Percentiles rank a stretch among this genome's conserved stretches.
Conservation (phyloP, 2,797 vertebrate genomes). For the Anas capensis region DNA sequence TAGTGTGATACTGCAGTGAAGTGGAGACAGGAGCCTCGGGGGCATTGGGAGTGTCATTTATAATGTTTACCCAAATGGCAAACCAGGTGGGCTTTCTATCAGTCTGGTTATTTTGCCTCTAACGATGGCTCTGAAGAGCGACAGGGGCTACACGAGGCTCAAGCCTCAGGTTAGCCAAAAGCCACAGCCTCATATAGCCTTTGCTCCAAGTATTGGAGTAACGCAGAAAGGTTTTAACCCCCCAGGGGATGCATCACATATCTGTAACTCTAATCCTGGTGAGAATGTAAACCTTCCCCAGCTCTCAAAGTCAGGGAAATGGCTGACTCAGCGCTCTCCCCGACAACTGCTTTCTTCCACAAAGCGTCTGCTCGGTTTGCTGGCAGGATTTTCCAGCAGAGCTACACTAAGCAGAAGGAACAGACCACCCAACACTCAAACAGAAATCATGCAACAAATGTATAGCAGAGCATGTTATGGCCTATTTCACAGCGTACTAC, state of each 20-base stretch:
- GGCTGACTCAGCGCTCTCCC: not conserved
- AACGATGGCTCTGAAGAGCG: slow-evolving; percentile 5
- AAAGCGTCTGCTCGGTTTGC: not conserved
- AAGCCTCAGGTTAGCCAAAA: not conserved
- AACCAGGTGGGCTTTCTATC: not conserved
- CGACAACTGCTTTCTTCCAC: not conserved
- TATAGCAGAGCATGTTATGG: not conserved
- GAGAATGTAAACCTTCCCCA: slow-evolving; percentile 5
- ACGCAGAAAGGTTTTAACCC: not conserved
- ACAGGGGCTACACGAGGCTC: not conserved
- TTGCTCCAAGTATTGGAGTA: not conserved
- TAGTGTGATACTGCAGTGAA: not conserved
- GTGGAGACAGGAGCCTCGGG: not conserved
- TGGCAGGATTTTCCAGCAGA: not conserved
- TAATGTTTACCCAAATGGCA: slow-evolving; percentile 8
- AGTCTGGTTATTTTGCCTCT: not conserved
- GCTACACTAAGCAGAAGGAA: not conserved
- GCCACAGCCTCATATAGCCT: not conserved
- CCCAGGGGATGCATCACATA: slow-evolving; percentile 1
- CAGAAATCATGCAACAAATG: not conserved
- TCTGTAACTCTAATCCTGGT: slow-evolving; percentile 20
- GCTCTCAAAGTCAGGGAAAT: slow-evolving; percentile 1
- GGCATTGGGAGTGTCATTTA: not conserved
- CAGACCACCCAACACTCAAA: not conserved
- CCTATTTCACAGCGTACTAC: not conserved